Evolutionary conservation across 2,888 invertebrate species (phyloP), one percentile per base, ranked within the genome.

Genomic region (Bombylius discolor): DNA sequence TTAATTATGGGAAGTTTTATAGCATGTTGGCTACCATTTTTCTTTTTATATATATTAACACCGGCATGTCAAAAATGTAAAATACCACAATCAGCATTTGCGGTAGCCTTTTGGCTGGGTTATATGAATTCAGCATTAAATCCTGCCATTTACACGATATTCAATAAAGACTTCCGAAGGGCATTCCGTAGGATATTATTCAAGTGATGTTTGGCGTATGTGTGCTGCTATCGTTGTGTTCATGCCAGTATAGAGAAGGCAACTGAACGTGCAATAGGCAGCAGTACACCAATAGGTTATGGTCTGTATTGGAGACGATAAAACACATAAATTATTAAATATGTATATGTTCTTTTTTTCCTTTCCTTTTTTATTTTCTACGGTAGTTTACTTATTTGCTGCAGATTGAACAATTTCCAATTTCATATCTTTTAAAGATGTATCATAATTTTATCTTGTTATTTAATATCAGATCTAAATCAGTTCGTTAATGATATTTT

Each of bases 1-100:
- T 82, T 99, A 59, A 97, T 99, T 63, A 95, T 99, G 92, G 96
- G 95, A 60, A 94, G 96, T 64, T 99, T 99, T 73, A 97, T 98
- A 65, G 87, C 95, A 57, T 96, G 96, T 70, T 97, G 98, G 98
- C 78, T 98, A 68, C 98, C 98, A 1, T 99, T 99, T 76, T 99
- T 98, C 81, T 87, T 91, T 71, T 80, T 94, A 61, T 94, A 94
- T 72, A 91, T 94, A 66, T 75, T 93, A 55, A 85, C 87, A 69
- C 89, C 93, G 9, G 81, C 89, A 56, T 89, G 89, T 68, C 79
- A 82, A 55, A 72, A 73, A 52, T 86, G 89, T 72, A 77, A 82
- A 51, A 89, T 93, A 67, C 90, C 92, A 1, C 81, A 81, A 13
- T 84, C 86, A 66, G 90, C 89, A 49, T 96, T 95, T 69, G 88